phyloP scores from a whole-genome alignment of 2,797 vertebrate species.

The Chaetodon trifasciatus region DNA sequence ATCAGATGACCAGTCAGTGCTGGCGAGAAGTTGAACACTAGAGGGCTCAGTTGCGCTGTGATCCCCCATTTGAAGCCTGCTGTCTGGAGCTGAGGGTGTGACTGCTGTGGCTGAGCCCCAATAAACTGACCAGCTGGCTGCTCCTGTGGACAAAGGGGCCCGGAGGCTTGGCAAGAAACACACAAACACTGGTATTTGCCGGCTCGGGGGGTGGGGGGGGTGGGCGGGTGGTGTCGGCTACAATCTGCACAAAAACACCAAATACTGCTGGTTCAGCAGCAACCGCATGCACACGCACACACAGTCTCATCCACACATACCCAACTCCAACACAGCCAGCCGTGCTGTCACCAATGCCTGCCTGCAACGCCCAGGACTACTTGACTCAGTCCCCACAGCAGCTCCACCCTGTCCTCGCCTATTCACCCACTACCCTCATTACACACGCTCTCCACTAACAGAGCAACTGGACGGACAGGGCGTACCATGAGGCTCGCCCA shows the following conservation, averaged over 20 bases:
- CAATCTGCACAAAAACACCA: conserved; percentile 79
- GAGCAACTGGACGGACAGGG: conserved; percentile 27
- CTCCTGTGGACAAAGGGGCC: conserved; percentile 73
- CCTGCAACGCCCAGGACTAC: conserved; percentile 44
- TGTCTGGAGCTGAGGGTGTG: conserved; percentile 54
- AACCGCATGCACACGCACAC: conserved; percentile 36
- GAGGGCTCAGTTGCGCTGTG: conserved; percentile 72
- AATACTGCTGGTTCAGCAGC: conserved; percentile 82
- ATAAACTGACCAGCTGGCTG: conserved; percentile 74
- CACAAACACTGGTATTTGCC: conserved; percentile 74
- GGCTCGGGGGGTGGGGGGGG: conserved; percentile 28
- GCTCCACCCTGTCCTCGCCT: conserved; percentile 48
- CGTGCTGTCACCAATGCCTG: conserved; percentile 47
- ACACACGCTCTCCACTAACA: conserved; percentile 35
- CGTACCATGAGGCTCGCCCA: neutral
- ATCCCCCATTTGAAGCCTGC: neutral
- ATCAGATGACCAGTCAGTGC: neutral
- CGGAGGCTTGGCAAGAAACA: conserved; percentile 76
- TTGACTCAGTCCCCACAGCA: conserved; percentile 53
- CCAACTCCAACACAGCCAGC: conserved; percentile 35
- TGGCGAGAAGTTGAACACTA: conserved; percentile 59
- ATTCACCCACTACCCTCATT: conserved; percentile 33
- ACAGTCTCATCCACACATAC: conserved; percentile 18
- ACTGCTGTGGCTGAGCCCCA: conserved; percentile 56
- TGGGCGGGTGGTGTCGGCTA: conserved; percentile 50